Evolutionary conservation across 2,797 vertebrate species (phyloP).

Genomic region (Acropternis orthonyx): DNA sequence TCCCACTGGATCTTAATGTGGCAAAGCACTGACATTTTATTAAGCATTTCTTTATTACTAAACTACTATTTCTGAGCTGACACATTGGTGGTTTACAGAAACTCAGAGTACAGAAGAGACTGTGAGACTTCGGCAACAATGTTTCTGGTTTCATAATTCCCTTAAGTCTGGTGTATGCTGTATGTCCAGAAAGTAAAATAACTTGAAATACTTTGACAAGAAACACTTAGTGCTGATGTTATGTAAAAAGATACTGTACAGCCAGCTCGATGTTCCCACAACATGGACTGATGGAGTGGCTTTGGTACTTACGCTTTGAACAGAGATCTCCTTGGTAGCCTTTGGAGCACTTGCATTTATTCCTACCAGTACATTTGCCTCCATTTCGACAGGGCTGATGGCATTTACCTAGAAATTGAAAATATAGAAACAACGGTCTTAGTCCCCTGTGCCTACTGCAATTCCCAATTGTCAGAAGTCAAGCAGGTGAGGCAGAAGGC

Average conservation of each 20-base stretch:
- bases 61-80: background rate
- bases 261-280: background rate
- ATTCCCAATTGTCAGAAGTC: background rate
- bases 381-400: slow-evolving; percentile 85
- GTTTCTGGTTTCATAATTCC: background rate
- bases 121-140: background rate
- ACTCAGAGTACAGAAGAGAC: background rate
- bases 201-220: background rate
- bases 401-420: slow-evolving; percentile 82
- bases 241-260: background rate
- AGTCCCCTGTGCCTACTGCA: background rate
- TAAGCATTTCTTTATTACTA: background rate
- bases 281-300: background rate
- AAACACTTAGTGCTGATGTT: background rate
- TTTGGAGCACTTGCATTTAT: slow-evolving; percentile 90
- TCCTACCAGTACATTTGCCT: slow-evolving; percentile 88
- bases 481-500: background rate
- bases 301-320: slow-evolving; percentile 82
- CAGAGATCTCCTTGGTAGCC: slow-evolving; percentile 90
- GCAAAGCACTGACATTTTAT: background rate
- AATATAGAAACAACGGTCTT: background rate
- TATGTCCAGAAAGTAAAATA: background rate
- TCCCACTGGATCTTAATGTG: background rate
- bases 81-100: background rate
- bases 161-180: background rate